Conservation (phyloP, 2,113 vertebrate species). For the Acinonyx jubatus region DNA sequence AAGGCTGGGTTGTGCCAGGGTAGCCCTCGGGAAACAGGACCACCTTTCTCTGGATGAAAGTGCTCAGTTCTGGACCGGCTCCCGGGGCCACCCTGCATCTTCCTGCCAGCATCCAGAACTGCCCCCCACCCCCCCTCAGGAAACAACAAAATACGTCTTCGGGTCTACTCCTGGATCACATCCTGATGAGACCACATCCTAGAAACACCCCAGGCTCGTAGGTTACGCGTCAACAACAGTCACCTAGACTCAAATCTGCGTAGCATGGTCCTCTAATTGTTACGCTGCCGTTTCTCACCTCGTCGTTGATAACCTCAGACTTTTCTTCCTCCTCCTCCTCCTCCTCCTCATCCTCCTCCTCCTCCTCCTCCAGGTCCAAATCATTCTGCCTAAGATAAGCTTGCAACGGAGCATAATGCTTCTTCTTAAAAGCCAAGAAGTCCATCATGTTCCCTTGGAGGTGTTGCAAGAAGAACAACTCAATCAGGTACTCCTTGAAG, state of each 20-base stretch:
- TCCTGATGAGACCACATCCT: not conserved
- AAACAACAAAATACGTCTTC: not conserved
- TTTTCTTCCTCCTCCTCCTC: conserved; percentile 96
- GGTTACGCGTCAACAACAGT: not conserved
- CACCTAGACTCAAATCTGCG: not conserved
- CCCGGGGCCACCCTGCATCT: too few relatives aligned
- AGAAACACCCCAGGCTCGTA: not conserved
- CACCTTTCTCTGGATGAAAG: not conserved
- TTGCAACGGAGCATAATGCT: conserved; percentile 94
- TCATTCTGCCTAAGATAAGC: conserved; percentile 96
- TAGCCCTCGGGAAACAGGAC: not conserved
- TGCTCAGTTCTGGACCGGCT: not conserved
- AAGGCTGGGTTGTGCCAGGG: not conserved
- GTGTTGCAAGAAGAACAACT: conserved; percentile 98
- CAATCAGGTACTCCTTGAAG: conserved; percentile 95
- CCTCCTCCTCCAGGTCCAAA: conserved; percentile 96
- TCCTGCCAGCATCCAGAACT: not conserved
- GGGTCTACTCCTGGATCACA: not conserved
- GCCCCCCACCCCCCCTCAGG: not conserved
- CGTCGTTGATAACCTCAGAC: conserved; percentile 96
- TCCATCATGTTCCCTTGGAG: conserved; percentile 99
- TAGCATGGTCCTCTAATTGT: not conserved
- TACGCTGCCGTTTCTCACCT: conserved; percentile 87
- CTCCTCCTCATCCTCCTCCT: conserved; percentile 96
- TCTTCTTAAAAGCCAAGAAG: conserved; percentile 97